Evolutionary conservation across 2,888 invertebrate genomes (phyloP), one percentile per base, ranked within the genome.

Genomic region (Ariolimax columbianus): DNA sequence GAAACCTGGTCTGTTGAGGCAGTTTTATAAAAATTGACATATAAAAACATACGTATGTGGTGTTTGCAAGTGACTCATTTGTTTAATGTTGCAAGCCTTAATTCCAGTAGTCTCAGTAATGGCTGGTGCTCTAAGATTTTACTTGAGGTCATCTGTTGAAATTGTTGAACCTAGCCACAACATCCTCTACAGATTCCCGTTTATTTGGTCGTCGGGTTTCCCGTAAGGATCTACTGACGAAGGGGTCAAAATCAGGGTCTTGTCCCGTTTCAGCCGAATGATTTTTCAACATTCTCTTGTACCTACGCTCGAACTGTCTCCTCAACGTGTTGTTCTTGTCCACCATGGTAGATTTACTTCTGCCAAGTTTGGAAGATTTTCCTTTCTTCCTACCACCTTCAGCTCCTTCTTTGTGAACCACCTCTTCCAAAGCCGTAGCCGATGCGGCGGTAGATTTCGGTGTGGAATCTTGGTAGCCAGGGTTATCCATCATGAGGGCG

Each of bases 291-390:
- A 90, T 86, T 79, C 87, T 88, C 33, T 88, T 91, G 85, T 92
- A 92, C 17, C 92, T 86, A 59, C 90, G 89, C 47, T 91, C 92
- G 77, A 92, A 92, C 23, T 90, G 91, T 6, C 91, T 88, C 30
- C 92, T 86, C 77, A 91, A 88, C 0, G 92, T 92, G 86, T 91
- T 92, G 86, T 91, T 91, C 80, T 89, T 89, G 75, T 89, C 89
- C 78, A 89, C 88, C 73, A 88, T 55, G 11, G 89, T 88, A 36
- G 86, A 86, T 23, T 87, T 86, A 63, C 87, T 86, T n/a, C 89
- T 73, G n/a, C 88, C 83, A 9, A 73, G 73, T n/a, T 84, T 77
- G 73, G 83, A 81, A 30, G 68, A 72, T 51, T 87, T 85, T 66
- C 77, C 79, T 77, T 75, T 75, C 33, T 86, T 66, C 73, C 84